These are phyloP conservation scores for Amphiprion ocellaris DNA, from an alignment of 2,113 vertebrate species.

Conservation along the genomic window DNA sequence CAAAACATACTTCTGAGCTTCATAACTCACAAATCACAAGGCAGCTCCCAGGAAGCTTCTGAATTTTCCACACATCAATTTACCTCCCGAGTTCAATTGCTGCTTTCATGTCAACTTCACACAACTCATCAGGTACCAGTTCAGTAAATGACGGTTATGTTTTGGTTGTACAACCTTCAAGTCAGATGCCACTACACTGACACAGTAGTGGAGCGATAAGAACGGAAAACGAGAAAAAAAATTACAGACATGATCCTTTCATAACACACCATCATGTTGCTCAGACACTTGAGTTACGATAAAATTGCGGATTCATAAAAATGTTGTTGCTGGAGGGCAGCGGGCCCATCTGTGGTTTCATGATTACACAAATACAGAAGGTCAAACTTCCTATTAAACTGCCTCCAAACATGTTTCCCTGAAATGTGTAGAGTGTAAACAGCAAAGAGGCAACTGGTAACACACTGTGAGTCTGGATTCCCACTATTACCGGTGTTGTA, in stretches of 20 bases:
- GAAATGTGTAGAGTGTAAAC: constrained; percentile 61
- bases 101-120: not conserved
- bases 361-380: constrained; percentile 31
- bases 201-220: not conserved
- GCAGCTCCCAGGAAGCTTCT: not conserved
- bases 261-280: not conserved
- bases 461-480: not conserved
- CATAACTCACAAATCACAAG: not conserved
- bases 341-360: constrained; percentile 7
- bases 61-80: constrained; percentile 18
- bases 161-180: not conserved
- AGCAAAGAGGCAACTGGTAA: constrained; percentile 23
- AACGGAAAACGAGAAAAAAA: not conserved
- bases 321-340: not conserved
- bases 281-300: constrained; percentile 1
- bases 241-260: constrained; percentile 23
- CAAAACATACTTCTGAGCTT: not conserved
- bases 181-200: not conserved
- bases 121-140: not conserved
- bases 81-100: not conserved
- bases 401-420: constrained; percentile 40
- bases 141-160: not conserved
- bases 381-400: constrained; percentile 12
- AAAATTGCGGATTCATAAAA: not conserved
- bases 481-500: not conserved